phyloP scores from a whole-genome alignment of 2,888 invertebrate species.

The Didymodactylos carnosus region DNA sequence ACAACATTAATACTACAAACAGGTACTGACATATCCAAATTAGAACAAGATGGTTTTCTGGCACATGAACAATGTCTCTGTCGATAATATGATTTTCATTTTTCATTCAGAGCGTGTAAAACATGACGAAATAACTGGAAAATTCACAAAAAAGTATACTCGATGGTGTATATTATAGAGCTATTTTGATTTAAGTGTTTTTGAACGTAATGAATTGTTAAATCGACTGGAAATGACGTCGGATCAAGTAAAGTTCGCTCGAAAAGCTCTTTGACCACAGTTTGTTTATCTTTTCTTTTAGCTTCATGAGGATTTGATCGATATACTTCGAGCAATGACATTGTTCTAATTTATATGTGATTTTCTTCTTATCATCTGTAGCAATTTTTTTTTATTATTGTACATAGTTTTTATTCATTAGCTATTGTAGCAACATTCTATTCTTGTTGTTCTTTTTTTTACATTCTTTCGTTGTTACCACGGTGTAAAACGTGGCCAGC shows the following conservation, averaged over 20 bases:
- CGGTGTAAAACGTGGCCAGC: no score
- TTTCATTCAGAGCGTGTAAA: background rate
- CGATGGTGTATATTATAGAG: conserved; percentile 74
- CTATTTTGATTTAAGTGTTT: conserved; percentile 55
- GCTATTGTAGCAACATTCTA: no score
- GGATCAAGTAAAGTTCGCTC: conserved; percentile 43
- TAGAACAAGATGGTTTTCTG: conserved; percentile 79
- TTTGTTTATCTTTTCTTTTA: no score
- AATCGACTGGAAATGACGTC: conserved; percentile 82
- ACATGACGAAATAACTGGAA: background rate
- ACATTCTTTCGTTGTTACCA: background rate
- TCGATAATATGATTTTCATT: conserved; percentile 74
- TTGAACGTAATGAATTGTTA: conserved; percentile 69
- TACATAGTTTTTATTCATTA: no score
- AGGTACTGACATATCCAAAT: conserved; percentile 85
- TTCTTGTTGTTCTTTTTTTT: background rate
- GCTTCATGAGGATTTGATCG: no score
- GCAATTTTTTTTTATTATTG: no score
- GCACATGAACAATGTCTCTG: conserved; percentile 65
- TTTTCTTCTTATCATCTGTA: no score
- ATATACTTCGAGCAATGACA: no score
- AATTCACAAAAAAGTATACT: conserved; percentile 47
- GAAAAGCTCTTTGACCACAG: no score
- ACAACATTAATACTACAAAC: conserved; percentile 76
- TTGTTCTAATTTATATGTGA: no score